Percentiles rank a stretch among this genome's conserved stretches.
Evolutionary conservation across 2,797 vertebrate genomes (phyloP).

Genomic region (Podarcis siculus): DNA sequence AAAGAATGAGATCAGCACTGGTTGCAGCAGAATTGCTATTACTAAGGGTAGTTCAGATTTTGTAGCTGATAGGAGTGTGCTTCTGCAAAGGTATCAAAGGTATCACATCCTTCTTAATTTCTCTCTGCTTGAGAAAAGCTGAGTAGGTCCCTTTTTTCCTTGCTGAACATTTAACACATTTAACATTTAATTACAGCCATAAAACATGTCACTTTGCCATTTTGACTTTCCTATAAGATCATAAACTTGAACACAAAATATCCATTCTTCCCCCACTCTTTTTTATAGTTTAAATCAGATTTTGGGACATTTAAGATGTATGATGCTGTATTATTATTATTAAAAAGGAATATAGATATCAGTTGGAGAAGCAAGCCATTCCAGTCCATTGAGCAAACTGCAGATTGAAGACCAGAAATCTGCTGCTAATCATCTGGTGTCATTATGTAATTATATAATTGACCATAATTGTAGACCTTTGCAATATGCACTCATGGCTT

Average conservation of each 20-base stretch:
- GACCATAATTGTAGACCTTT: conserved; percentile 9
- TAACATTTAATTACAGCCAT: conserved; percentile 17
- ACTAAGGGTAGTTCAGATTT: background rate
- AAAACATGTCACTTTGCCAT: background rate
- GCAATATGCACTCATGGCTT: conserved; percentile 20
- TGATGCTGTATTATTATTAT: background rate
- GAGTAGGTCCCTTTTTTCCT: background rate
- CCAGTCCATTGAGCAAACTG: conserved; percentile 12
- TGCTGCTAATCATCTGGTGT: conserved; percentile 11
- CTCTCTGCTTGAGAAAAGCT: conserved; percentile 7
- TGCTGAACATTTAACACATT: conserved; percentile 6
- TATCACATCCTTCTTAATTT: background rate
- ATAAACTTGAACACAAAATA: conserved; percentile 5
- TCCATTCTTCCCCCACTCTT: background rate
- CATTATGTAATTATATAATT: conserved; percentile 46
- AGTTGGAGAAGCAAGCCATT: conserved; percentile 20
- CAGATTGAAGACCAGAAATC: conserved; percentile 33
- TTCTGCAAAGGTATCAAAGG: background rate
- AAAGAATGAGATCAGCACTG: background rate
- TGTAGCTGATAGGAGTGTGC: background rate
- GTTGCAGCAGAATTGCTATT: background rate
- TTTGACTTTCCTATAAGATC: background rate
- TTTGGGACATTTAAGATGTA: background rate
- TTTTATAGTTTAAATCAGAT: background rate
- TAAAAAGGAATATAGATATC: background rate